Evolutionary conservation across 2,888 invertebrate genomes (phyloP), one percentile per base, ranked within the genome.

Genomic region (Keiferia lycopersicella): DNA sequence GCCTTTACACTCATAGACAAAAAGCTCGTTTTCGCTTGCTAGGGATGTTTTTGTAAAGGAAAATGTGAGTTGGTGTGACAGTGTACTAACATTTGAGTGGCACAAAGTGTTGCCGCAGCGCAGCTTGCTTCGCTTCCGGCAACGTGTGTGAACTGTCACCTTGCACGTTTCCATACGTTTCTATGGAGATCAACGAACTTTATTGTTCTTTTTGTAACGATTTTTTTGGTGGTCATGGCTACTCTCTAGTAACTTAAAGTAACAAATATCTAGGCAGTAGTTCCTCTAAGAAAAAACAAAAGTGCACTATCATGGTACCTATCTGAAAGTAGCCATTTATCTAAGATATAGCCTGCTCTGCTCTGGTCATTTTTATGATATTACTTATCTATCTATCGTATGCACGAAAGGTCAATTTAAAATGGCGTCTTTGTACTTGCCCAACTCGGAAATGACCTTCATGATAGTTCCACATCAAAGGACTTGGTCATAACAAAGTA

Each of bases 91-190:
- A 56, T 56, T 62, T 39, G 56, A 38, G 30, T 48, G 56, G 56
- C 34, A 64, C 66, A 68, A 59, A 59, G 66, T 63, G 67, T 69
- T 71, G 71, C 53, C 10, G 48, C 66, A 69, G 72, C 77, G 88
- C 90, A 90, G 88, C 88, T 88, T 88, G 87, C 79, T 45, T 67
- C 7, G 75, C 77, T 86, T 89, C 88, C 88, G 87, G 84, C 38
- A 16, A 74, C 73, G 78, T 82, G 81, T 87, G 86, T 85, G 87
- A 85, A 85, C 73, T 82, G 84, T 82, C 87, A 87, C 88, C 86
- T 88, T 86, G 84, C 75, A 63, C 69, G 79, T 82, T 79, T 72
- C 84, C 81, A 85, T 84, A 63, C 69, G 79, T 82, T 79, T 72
- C 84, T 81, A 85, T 84, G 83, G 85, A 81, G 77, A 84, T 83